Base-by-base conservation (phyloP, 2,888 invertebrate genomes). In the Mesorhabditis spiculigera region DNA sequence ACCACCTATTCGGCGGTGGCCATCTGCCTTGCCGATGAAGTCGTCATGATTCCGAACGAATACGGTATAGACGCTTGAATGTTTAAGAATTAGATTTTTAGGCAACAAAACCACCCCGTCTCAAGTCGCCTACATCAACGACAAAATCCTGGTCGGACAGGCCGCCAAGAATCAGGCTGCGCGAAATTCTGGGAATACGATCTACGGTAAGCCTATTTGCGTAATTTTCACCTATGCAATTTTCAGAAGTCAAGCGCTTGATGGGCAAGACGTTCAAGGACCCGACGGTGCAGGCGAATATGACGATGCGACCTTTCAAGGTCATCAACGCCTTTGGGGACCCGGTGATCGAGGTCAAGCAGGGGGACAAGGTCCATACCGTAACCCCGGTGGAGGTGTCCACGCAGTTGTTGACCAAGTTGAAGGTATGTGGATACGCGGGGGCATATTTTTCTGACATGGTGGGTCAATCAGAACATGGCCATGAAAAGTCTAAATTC, bases 101-200 rank as follows among this genome's bases (percentile, higher is more conserved):
- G 58, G 58, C 8, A 50, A 50, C 8, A 10, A 50, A 50, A 50
- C 58, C 58, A 50, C 58, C n/a, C 58, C 58, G n/a, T 50, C 58
- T 10, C 58, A 50, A 50, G 58, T 50, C n/a, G 58, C 58, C n/a
- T 50, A 13, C 58, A 50, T n/a, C n/a, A n/a, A 50, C n/a, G n/a
- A 10, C 58, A n/a, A 50, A n/a, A 50, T 50, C n/a, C 58, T 50
- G 10, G 58, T 50, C 10, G 58, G 58, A 50, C 10, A 50, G n/a
- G 58, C 58, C 10, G 58, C 58, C 8, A 50, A n/a, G 58, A 10
- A 50, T 10, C 58, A 50, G n/a, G 58, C 58, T 3, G n/a, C 58
- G 1, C 8, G 58, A n/a, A 50, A 50, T 50, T 50, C 58, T 50
- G 58, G 58, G 58, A 50, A 50, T 50, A 50, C 58, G n/a, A 50